A percentile compares a stretch with the other conserved stretches of the same genome.
Evolutionary conservation across 2,113 vertebrate genomes (phyloP).

Genomic region (Tiliqua scincoides): DNA sequence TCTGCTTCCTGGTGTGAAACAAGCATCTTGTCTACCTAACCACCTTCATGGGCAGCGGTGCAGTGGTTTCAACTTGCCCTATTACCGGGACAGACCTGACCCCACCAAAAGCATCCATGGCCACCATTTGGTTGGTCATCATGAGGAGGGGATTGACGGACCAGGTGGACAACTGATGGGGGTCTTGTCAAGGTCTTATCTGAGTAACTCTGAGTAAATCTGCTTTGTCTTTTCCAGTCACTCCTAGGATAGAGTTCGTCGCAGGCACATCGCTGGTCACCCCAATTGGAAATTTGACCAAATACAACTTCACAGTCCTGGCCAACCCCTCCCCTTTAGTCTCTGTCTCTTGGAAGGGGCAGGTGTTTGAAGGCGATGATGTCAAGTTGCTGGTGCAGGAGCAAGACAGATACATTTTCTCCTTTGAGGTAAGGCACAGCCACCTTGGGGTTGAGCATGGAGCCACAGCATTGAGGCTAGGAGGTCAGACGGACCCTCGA

Average conservation of each 20-base stretch:
- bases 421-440: neutral
- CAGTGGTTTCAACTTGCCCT: too few species aligned
- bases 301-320: neutral
- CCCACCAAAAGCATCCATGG: too few species aligned
- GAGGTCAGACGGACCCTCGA: neutral
- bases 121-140: too few species aligned
- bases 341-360: neutral
- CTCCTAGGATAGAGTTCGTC: neutral
- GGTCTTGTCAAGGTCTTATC: too few species aligned
- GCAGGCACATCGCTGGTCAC: neutral
- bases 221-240: neutral
- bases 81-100: too few species aligned
- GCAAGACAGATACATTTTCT: neutral
- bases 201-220: neutral
- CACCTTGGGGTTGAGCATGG: neutral
- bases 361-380: neutral
- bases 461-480: too few species aligned
- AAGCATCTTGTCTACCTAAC: too few species aligned
- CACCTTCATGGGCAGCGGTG: too few species aligned
- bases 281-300: neutral
- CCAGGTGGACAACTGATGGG: too few species aligned
- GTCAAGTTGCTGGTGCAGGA: neutral
- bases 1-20: too few species aligned
- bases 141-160: too few species aligned
- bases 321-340: neutral